These are phyloP conservation scores for Rhabdomys dilectus DNA, from an alignment of 2,113 vertebrate species.

Conservation along the genomic window DNA sequence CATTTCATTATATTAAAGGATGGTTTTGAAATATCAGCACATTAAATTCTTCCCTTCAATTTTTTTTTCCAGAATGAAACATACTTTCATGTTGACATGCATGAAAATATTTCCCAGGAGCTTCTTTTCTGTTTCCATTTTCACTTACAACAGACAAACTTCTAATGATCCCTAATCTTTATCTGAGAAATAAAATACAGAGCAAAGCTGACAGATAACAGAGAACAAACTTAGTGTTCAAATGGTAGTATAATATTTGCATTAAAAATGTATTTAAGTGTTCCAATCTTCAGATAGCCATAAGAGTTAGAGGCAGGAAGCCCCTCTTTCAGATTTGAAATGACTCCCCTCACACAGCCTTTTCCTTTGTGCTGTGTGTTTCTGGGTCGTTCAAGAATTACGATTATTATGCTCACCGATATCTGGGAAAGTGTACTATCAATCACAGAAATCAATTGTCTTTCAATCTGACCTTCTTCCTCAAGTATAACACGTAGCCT, in stretches of 20 bases:
- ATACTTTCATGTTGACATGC: slow-evolving; percentile 28
- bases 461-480: slow-evolving; percentile 33
- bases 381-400: slow-evolving; percentile 39
- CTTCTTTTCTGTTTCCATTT: slow-evolving; percentile 43
- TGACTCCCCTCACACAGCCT: not conserved
- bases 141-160: not conserved
- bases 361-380: not conserved
- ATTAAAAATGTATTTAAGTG: not conserved
- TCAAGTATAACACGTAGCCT: slow-evolving; percentile 24
- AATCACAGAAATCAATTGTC: slow-evolving; percentile 48
- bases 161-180: slow-evolving; percentile 33
- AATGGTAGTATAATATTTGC: slow-evolving; percentile 31
- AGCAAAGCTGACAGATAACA: slow-evolving; percentile 31
- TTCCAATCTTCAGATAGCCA: slow-evolving; percentile 41
- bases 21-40: slow-evolving; percentile 49
- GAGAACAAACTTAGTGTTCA: slow-evolving; percentile 31
- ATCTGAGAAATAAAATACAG: slow-evolving; percentile 45
- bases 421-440: slow-evolving; percentile 50
- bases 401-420: not conserved
- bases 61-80: not conserved
- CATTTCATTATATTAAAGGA: slow-evolving; percentile 31
- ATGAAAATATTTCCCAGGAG: slow-evolving; percentile 19
- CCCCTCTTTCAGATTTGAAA: slow-evolving; percentile 24
- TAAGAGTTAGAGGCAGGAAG: slow-evolving; percentile 13
- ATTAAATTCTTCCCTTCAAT: slow-evolving; percentile 1